These are phyloP conservation scores for Phortica magna DNA, from an alignment of 2,888 invertebrate genomes.

Conservation along the genomic window DNA sequence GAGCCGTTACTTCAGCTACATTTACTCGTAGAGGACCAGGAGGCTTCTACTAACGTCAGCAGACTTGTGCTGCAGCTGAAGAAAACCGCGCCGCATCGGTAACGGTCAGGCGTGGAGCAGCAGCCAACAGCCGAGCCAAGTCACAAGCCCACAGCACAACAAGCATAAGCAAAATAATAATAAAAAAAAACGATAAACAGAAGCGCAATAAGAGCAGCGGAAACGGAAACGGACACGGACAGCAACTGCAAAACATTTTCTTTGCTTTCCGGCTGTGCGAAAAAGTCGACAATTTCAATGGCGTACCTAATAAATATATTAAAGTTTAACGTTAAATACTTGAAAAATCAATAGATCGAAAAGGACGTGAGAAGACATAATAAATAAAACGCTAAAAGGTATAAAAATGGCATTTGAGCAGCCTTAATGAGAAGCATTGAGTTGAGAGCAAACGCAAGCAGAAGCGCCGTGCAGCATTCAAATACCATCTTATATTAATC, in stretches of 20 bases:
- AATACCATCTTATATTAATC: neutral
- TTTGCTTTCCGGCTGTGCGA: neutral
- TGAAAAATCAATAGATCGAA: conserved; percentile 72
- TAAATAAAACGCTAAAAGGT: neutral
- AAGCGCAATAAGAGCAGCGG: too few relatives aligned
- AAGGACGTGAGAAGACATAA: conserved; percentile 7
- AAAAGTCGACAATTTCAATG: conserved; percentile 54
- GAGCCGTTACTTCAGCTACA: conserved; percentile 74
- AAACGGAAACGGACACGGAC: too few relatives aligned
- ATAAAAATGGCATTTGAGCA: conserved; percentile 33
- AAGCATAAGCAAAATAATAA: neutral
- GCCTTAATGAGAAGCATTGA: neutral
- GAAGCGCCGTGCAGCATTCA: neutral
- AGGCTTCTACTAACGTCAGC: conserved; percentile 67
- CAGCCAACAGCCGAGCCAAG: neutral
- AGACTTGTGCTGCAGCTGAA: conserved; percentile 66
- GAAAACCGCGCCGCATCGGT: conserved; percentile 78
- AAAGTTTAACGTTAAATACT: conserved; percentile 76
- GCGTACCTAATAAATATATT: conserved; percentile 76
- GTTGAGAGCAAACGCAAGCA: conserved; percentile 2
- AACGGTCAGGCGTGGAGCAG: conserved; percentile 52
- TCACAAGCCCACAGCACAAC: neutral
- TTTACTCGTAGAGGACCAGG: conserved; percentile 71
- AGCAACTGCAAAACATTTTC: too few relatives aligned
- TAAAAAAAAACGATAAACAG: neutral